Percentiles rank a stretch among this genome's conserved stretches.
Evolutionary conservation across 2,113 vertebrate genomes (phyloP).

Genomic region (Thunnus thynnus): DNA sequence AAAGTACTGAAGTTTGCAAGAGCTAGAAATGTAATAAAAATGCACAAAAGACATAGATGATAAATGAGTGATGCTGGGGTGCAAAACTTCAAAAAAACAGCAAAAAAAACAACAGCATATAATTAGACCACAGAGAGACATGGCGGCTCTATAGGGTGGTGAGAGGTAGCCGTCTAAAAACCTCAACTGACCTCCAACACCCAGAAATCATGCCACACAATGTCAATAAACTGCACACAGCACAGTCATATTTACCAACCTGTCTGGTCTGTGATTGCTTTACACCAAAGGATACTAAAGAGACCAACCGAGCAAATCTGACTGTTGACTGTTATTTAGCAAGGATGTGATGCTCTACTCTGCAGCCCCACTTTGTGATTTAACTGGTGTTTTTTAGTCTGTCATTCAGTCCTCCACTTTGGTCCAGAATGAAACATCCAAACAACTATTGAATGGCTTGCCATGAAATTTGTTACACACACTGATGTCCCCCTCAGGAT

Average conservation of each 20-base stretch:
- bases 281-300: not conserved
- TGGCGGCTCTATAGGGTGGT: not conserved
- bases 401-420: no score
- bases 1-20: not conserved
- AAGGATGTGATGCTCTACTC: not conserved
- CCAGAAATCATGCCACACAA: constrained; percentile 22
- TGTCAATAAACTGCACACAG: constrained; percentile 39
- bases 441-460: no score
- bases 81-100: not conserved
- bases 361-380: not conserved
- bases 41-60: not conserved
- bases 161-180: constrained; percentile 23
- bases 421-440: no score
- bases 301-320: not conserved
- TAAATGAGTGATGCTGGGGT: not conserved
- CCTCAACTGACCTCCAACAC: constrained; percentile 15
- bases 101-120: not conserved
- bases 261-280: constrained; percentile 24
- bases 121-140: constrained; percentile 6
- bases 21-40: not conserved
- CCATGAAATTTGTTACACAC: no score
- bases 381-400: no score
- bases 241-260: constrained; percentile 29
- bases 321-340: not conserved
- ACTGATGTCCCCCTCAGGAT: no score